Evolutionary conservation across 2,113 vertebrate genomes (phyloP), one percentile per base, ranked within the genome.

Genomic region (Panurus biarmicus): DNA sequence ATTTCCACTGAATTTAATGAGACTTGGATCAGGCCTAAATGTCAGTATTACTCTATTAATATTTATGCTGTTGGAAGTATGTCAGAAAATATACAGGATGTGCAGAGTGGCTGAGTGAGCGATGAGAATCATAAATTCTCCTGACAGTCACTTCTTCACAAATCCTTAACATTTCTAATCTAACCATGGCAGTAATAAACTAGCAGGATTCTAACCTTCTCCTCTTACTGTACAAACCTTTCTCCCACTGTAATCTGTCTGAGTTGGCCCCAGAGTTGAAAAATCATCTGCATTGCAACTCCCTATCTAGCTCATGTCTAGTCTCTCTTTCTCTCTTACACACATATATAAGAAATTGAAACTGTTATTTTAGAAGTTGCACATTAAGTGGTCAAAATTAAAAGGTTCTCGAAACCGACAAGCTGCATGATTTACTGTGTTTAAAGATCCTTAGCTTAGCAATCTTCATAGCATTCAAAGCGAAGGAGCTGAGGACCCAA

Each of bases 21-120:
- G 93, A 85, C 92, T 96, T 97, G 94, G 96, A 97, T 95, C 93
- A 93, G 72, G 48, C 84, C 85, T 93, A 96, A 96, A 94, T 95
- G 94, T 97, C 97, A 96, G 85, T 91, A 93, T 95, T 95, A 93
- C 83, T 94, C 87, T 93, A 96, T 96, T 97, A 97, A 96, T 96
- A 96, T 96, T 96, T 95, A 96, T 93, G 75, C 93, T 58, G 77
- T 71, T 97, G 96, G 91, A 96, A 91, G 51, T 84, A 92, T 96
- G 96, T 94, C 94, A 96, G 95, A 95, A 96, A 95, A 95, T 72
- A 87, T 78, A 96, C 94, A 96, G 96, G 96, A 97, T 96, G 88
- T 95, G 69, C 89, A 92, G 89, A 90, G 94, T 75, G 87, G 90
- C 93, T 92, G 93, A 92, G 82, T 71, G 95, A 96, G 85, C 58